phyloP scores from a whole-genome alignment of 1,140 invertebrate species.

The Dolichoris vasculosae region DNA sequence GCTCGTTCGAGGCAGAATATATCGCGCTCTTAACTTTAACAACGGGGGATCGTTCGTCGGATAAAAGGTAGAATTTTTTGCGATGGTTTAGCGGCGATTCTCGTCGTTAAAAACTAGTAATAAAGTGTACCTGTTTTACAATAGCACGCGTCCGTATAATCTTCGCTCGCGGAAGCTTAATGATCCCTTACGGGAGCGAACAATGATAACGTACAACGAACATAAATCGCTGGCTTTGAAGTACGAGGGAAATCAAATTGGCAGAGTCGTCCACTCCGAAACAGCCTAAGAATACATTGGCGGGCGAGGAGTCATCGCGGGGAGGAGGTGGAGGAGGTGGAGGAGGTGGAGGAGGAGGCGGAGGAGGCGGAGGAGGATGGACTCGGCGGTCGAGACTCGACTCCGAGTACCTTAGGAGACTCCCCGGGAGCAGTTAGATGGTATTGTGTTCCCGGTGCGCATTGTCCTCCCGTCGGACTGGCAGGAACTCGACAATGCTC shows the following conservation, averaged over 20 bases:
- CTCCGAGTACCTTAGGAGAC: background rate
- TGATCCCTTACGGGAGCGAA: no score
- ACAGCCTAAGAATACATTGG: background rate
- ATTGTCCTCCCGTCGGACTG: slow-evolving; percentile 32
- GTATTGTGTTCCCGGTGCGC: background rate
- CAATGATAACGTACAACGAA: background rate
- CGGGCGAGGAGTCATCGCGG: background rate
- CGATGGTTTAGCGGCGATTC: no score
- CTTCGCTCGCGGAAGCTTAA: no score
- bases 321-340: background rate
- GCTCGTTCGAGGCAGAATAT: no score
- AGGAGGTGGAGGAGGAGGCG: background rate
- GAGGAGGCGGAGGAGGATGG: background rate
- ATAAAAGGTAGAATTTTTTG: no score
- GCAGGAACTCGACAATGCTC: slow-evolving; percentile 26
- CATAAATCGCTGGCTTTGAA: background rate
- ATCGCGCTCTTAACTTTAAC: no score
- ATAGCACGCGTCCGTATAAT: no score
- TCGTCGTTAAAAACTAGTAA: no score
- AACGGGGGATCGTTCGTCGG: no score
- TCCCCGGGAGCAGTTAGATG: background rate
- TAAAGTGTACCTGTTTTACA: no score
- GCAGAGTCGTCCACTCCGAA: background rate
- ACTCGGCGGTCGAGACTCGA: background rate
- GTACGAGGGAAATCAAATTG: background rate